phyloP scores from a whole-genome alignment of 2,888 invertebrate genomes.

The Zaprionus bogoriensis region DNA sequence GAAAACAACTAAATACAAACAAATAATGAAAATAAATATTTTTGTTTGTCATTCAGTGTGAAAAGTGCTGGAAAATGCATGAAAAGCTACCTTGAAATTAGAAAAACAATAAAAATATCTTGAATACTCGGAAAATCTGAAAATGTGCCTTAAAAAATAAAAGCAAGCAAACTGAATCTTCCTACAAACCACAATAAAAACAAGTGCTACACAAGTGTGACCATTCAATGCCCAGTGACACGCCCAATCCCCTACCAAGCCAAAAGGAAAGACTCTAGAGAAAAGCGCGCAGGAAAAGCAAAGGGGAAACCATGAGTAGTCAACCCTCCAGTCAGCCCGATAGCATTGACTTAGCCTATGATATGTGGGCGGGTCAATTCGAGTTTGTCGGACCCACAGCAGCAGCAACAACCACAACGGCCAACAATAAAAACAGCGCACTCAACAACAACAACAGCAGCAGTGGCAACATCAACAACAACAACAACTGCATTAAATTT shows the following conservation, averaged over 20 bases:
- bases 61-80: conserved; percentile 40
- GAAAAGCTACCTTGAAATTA: conserved; percentile 48
- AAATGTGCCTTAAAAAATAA: conserved; percentile 58
- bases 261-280: conserved; percentile 30
- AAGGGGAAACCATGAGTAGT: conserved; percentile 79
- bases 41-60: neutral
- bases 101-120: conserved; percentile 9
- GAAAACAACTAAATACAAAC: neutral
- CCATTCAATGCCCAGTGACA: conserved; percentile 60
- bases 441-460: conserved; percentile 55
- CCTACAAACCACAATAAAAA: conserved; percentile 27
- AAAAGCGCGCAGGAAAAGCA: conserved; percentile 15
- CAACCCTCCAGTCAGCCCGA: conserved; percentile 84
- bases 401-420: conserved; percentile 61
- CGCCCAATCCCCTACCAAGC: conserved; percentile 35
- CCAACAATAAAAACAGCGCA: conserved; percentile 46
- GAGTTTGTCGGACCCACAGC: conserved; percentile 87
- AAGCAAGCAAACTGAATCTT: conserved; percentile 37
- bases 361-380: conserved; percentile 95
- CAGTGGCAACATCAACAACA: conserved; percentile 50
- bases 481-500: conserved; percentile 61
- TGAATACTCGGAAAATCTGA: conserved; percentile 20
- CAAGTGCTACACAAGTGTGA: conserved; percentile 41
- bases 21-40: neutral
- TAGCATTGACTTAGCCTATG: conserved; percentile 90